A percentile compares a stretch with the other conserved stretches of the same genome.
Evolutionary conservation across 1,140 invertebrate genomes (phyloP).

Genomic region (Heliothis subflexa): DNA sequence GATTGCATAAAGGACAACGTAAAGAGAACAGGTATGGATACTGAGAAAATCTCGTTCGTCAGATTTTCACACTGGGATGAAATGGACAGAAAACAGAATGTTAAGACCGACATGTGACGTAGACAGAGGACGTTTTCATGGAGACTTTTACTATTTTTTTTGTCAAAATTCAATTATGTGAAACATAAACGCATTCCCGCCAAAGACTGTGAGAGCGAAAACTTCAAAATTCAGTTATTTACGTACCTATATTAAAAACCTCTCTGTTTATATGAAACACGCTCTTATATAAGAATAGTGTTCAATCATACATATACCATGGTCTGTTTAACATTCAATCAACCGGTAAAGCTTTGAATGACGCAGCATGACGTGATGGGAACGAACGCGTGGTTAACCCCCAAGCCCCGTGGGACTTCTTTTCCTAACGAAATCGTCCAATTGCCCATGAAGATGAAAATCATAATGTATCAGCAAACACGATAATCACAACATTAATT

Average conservation of each 20-base stretch:
- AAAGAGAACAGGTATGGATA: no score
- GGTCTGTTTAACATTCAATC: conserved; percentile 43
- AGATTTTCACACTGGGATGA: no score
- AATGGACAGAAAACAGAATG: no score
- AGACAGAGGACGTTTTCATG: no score
- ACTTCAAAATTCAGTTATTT: no score
- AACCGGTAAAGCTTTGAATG: conserved; percentile 26
- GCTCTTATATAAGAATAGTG: conserved; percentile 6
- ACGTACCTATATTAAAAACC: not conserved
- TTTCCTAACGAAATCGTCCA: conserved; percentile 24
- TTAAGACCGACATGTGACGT: no score
- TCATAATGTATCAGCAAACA: conserved; percentile 21
- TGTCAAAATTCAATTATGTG: no score
- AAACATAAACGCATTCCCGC: no score
- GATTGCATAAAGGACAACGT: no score
- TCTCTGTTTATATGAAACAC: not conserved
- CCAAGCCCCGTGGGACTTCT: not conserved
- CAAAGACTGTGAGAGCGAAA: no score
- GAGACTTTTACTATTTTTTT: no score
- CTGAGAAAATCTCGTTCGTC: no score
- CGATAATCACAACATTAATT: not conserved
- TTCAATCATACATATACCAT: conserved; percentile 20
- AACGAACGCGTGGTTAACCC: conserved; percentile 18
- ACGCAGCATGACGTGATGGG: conserved; percentile 32
- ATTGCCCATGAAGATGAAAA: conserved; percentile 10